Evolutionary conservation across 1,140 invertebrate genomes (phyloP).

Genomic region (Drosophila micromelanica): DNA sequence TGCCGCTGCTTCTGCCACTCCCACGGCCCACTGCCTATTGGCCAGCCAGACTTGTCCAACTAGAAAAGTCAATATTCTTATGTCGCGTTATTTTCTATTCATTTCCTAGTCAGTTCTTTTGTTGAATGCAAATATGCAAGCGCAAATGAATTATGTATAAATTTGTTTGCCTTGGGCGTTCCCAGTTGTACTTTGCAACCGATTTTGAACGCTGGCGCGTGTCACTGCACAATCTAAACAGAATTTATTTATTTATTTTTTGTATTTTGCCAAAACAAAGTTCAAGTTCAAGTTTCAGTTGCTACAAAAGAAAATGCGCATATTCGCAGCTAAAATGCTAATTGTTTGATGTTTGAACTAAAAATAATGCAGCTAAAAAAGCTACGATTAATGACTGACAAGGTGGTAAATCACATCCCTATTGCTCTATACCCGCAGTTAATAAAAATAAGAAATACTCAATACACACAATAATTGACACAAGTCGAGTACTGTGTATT

Average conservation of each 20-base stretch:
- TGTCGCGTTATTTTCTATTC: conserved; percentile 52
- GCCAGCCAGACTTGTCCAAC: conserved; percentile 42
- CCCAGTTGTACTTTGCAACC: conserved; percentile 15
- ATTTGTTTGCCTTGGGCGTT: conserved; percentile 17
- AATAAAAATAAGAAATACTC: background rate
- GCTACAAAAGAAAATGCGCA: background rate
- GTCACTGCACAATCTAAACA: background rate
- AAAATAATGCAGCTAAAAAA: background rate
- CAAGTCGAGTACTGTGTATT: background rate
- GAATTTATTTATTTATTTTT: background rate
- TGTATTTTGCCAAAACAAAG: background rate
- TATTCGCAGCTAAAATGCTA: background rate
- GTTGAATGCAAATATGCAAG: conserved; percentile 54
- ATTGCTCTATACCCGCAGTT: background rate
- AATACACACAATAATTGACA: conserved; percentile 1
- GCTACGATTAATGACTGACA: background rate
- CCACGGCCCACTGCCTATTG: background rate
- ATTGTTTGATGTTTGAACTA: too few species aligned
- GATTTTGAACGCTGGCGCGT: conserved; percentile 15
- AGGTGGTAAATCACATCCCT: too few species aligned
- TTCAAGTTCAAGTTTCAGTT: conserved; percentile 2
- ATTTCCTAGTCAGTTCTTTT: conserved; percentile 49
- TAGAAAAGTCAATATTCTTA: conserved; percentile 54
- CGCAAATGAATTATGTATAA: conserved; percentile 18
- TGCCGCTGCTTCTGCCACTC: too few species aligned